Evolutionary conservation across 2,113 vertebrate genomes (phyloP).

Genomic region (Polypterus senegalus): DNA sequence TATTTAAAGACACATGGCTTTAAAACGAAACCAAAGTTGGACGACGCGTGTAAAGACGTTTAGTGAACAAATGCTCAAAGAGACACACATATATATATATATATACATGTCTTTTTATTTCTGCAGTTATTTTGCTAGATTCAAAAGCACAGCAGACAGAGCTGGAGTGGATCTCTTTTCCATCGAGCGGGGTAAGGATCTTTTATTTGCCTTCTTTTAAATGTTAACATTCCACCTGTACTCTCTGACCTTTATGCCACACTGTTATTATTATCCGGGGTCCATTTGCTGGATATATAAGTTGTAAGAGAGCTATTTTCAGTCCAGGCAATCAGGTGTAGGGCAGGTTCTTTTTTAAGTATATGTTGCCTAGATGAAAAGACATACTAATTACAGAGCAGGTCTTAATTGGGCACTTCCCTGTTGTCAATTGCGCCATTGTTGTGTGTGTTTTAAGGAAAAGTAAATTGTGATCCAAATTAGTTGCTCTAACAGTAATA

Average conservation of each 20-base stretch:
- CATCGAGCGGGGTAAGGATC: slow-evolving; percentile 85
- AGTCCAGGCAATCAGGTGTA: not conserved
- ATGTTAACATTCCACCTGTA: not conserved
- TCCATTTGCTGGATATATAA: not conserved
- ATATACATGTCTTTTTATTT: not conserved
- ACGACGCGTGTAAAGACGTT: too few relatives aligned
- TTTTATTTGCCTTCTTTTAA: not conserved
- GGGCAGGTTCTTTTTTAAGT: not conserved
- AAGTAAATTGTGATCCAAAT: too few relatives aligned
- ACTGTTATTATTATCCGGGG: not conserved
- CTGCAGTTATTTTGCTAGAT: slow-evolving; percentile 89
- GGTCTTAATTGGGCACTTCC: not conserved
- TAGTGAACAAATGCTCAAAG: too few relatives aligned
- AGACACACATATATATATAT: too few relatives aligned
- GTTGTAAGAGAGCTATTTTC: not conserved
- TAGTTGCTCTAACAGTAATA: too few relatives aligned
- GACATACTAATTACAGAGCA: not conserved
- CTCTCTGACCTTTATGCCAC: not conserved
- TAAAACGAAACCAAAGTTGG: too few relatives aligned
- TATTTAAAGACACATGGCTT: too few relatives aligned
- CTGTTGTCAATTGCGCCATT: too few relatives aligned
- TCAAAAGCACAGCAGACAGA: slow-evolving; percentile 98
- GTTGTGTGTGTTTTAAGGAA: too few relatives aligned
- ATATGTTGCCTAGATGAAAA: not conserved
- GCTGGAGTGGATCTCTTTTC: slow-evolving; percentile 97